These are phyloP conservation scores for Salpingus planirostris DNA, from an alignment of 2,888 invertebrate genomes.

Conservation along the genomic window DNA sequence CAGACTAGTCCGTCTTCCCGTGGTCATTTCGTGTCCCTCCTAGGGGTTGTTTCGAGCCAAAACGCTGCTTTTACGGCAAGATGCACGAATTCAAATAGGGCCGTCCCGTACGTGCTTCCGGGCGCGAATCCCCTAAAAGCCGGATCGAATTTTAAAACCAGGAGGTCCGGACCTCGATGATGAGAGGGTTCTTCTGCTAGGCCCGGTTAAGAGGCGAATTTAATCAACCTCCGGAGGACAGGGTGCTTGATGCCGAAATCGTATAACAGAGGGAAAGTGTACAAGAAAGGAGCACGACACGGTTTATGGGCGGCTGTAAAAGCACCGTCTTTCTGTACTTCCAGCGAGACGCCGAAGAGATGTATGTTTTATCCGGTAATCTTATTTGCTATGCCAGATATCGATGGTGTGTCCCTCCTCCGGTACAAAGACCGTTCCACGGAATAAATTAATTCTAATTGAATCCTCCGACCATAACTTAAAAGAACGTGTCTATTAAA, in stretches of 20 bases:
- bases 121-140: conserved; percentile 18
- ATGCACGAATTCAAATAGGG: conserved; percentile 33
- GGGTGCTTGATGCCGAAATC: conserved; percentile 27
- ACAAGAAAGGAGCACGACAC: conserved; percentile 3
- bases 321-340: conserved; percentile 16
- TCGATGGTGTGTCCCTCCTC: too few relatives aligned
- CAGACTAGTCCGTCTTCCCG: conserved; percentile 19
- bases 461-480: too few relatives aligned
- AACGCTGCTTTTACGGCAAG: conserved; percentile 25
- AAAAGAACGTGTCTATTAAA: conserved; percentile 21
- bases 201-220: conserved; percentile 21
- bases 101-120: conserved; percentile 23
- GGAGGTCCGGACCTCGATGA: conserved; percentile 1
- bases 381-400: conserved; percentile 21
- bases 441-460: conserved; percentile 27
- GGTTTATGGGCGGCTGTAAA: conserved; percentile 26
- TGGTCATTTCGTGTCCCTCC: conserved; percentile 25
- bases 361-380: conserved; percentile 23
- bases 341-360: conserved; percentile 10
- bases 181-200: too few relatives aligned
- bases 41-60: conserved; percentile 19
- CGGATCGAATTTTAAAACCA: conserved; percentile 11
- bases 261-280: too few relatives aligned
- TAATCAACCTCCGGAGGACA: conserved; percentile 23
- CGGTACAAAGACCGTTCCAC: conserved; percentile 9